phyloP scores from a whole-genome alignment of 2,888 invertebrate species.

The Caenorhabditis auriculariae region DNA sequence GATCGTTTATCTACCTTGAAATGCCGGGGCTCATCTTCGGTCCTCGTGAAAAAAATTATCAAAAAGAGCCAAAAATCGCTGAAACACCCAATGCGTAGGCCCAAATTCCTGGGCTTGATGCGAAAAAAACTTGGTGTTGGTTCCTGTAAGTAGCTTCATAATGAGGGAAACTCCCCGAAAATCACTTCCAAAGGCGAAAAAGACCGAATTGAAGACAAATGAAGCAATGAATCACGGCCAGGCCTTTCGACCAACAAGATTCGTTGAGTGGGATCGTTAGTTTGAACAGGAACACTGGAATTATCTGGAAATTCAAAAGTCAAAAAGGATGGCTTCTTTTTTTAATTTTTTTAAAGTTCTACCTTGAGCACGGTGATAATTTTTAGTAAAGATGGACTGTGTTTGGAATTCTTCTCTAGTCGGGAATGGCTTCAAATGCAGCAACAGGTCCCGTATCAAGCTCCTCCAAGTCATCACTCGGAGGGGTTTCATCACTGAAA shows the following conservation, averaged over 20 bases:
- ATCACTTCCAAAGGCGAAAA: constrained; percentile 40
- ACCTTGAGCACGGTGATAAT: constrained; percentile 16
- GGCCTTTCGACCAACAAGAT: constrained; percentile 69
- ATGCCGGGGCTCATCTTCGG: constrained; percentile 41
- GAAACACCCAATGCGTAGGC: constrained; percentile 35
- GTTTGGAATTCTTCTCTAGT: constrained; percentile 16
- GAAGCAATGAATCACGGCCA: constrained; percentile 69
- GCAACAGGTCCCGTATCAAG: constrained; percentile 17
- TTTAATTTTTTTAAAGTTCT: background rate
- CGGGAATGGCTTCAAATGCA: constrained; percentile 23
- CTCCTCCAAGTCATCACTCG: constrained; percentile 12
- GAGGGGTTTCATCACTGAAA: too few relatives aligned
- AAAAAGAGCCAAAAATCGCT: constrained; percentile 20
- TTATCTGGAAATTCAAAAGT: constrained; percentile 63
- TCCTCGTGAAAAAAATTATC: constrained; percentile 32
- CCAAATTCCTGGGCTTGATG: constrained; percentile 27
- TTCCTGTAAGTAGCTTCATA: constrained; percentile 20
- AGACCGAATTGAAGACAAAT: constrained; percentile 65
- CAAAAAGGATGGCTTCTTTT: too few relatives aligned
- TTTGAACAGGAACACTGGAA: constrained; percentile 68
- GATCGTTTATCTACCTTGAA: too few relatives aligned
- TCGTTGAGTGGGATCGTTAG: constrained; percentile 70
- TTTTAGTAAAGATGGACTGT: constrained; percentile 11
- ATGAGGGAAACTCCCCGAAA: background rate
- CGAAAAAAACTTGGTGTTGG: constrained; percentile 13